Evolutionary conservation across 2,113 vertebrate species (phyloP).

Genomic region (Trogon melanurus): DNA sequence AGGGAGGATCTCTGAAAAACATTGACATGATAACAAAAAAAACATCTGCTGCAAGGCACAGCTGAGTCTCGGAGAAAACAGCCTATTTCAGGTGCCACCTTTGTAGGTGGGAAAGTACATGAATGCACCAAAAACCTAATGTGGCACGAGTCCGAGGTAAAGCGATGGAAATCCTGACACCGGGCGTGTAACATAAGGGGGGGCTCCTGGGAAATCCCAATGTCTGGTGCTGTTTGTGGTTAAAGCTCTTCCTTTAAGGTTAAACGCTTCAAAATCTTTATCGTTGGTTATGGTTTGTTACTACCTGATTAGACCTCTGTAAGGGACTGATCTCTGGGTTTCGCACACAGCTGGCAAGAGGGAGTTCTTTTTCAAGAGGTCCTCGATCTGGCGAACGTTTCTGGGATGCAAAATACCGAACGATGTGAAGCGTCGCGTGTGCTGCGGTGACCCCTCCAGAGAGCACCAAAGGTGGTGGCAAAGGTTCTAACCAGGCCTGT

Average conservation of each 20-base stretch:
- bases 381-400: neutral
- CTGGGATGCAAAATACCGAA: neutral
- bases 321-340: neutral
- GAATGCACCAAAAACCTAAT: neutral
- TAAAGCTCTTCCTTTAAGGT: neutral
- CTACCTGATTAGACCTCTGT: neutral
- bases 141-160: fast-evolving
- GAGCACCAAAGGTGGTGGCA: neutral
- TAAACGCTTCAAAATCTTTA: neutral
- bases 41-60: neutral
- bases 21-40: neutral
- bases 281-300: neutral
- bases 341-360: neutral
- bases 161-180: neutral
- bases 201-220: neutral
- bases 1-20: neutral
- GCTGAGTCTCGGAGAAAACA: neutral
- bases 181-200: fast-evolving
- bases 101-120: no score
- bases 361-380: neutral
- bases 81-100: neutral
- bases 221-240: neutral
- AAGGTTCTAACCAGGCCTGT: neutral
- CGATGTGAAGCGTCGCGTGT: no score
- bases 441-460: neutral